phyloP scores from a whole-genome alignment of 2,888 invertebrate genomes.

The Coelogynopora nodosa region DNA sequence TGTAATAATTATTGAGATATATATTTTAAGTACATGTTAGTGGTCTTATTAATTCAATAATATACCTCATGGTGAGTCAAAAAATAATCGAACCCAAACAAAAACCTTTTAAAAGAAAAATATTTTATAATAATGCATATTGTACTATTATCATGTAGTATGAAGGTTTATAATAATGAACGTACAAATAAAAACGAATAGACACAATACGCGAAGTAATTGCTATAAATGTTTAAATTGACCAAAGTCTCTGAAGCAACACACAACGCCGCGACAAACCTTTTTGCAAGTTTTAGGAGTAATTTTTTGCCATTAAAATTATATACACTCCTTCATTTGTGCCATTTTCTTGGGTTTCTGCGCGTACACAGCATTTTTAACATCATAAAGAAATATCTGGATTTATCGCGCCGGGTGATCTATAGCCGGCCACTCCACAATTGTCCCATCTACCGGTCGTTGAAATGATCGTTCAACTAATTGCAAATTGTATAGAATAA shows the following conservation, averaged over 20 bases:
- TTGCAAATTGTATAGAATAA: neutral
- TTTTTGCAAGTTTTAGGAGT: neutral
- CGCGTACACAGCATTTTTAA: neutral
- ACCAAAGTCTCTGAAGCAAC: neutral
- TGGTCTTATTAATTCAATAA: no score
- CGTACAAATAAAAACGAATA: no score
- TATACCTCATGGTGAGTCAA: no score
- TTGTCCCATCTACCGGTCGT: neutral
- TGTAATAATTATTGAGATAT: no score
- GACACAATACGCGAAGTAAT: neutral
- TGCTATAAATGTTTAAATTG: neutral
- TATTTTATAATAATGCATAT: no score
- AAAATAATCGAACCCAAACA: no score
- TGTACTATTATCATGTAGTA: no score
- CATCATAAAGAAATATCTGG: neutral
- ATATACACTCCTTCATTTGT: constrained; percentile 5
- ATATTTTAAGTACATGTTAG: no score
- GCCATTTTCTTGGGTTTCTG: neutral
- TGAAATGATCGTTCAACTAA: neutral
- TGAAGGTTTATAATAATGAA: no score
- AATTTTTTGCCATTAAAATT: constrained; percentile 3
- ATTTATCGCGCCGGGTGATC: neutral
- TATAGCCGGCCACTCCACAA: neutral
- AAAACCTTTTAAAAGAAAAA: no score
- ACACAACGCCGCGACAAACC: neutral